A percentile compares a stretch with the other conserved stretches of the same genome.
phyloP scores from a whole-genome alignment of 2,888 invertebrate species.

The Stegana nigrithorax region DNA sequence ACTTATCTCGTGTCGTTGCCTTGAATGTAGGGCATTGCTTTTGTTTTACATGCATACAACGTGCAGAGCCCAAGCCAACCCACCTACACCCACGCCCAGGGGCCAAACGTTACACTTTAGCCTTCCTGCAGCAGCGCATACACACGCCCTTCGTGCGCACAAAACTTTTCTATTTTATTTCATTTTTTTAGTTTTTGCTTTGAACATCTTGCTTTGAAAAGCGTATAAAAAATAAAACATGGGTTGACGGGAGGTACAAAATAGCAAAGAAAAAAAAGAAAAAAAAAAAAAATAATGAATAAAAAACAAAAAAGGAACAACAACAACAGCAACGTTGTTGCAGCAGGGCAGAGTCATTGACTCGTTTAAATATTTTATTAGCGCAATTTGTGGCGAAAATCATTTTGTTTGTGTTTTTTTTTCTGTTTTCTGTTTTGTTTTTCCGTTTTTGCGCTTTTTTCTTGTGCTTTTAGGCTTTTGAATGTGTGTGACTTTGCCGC shows the following conservation, averaged over 20 bases:
- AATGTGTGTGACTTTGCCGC: not conserved
- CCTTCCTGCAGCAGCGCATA: not conserved
- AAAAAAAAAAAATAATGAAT: not conserved
- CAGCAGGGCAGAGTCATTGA: conserved; percentile 1
- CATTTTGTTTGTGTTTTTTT: not conserved
- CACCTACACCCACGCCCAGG: not conserved
- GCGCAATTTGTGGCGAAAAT: not conserved
- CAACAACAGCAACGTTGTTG: not conserved
- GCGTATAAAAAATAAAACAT: too few relatives aligned
- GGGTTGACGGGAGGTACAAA: too few relatives aligned
- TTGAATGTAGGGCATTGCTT: conserved; percentile 53
- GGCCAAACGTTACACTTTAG: not conserved
- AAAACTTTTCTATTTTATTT: not conserved
- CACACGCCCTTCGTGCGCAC: not conserved
- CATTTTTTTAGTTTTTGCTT: not conserved
- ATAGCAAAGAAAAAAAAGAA: not conserved
- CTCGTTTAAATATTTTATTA: conserved; percentile 11
- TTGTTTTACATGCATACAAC: conserved; percentile 12
- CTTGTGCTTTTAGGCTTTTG: not conserved
- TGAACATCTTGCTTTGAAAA: too few relatives aligned
- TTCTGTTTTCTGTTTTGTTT: not conserved
- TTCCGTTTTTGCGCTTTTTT: not conserved
- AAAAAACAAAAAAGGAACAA: not conserved
- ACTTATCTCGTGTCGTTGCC: conserved; percentile 59
- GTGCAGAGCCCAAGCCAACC: not conserved